Evolutionary conservation across 2,888 invertebrate species (phyloP), one percentile per base, ranked within the genome.

Genomic region (Hermodice carunculata): DNA sequence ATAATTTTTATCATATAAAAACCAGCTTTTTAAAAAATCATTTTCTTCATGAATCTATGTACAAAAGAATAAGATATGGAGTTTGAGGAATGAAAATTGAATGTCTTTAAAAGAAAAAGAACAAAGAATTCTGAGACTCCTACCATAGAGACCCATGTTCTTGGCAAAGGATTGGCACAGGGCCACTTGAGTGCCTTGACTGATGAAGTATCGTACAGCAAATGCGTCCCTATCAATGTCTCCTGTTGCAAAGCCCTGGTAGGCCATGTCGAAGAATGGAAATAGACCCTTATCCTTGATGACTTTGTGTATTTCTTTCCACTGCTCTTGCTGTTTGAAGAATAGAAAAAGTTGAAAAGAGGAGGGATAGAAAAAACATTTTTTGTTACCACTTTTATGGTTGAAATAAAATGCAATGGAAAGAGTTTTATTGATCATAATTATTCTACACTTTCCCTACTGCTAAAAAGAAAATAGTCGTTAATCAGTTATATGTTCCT

Each of bases 201-300:
- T 89, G 64, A 95, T 89, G 85, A 99, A 98, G 75, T 91, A 87
- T 49, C 97, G 90, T 0, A 98, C 92, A 28, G 97, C 95, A 81
- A 90, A 91, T 1, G 98, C 95, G 87, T 99, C 98, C 75, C 89
- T 91, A 81, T 92, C 91, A 4, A 94, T 91, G 85, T 92, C 91
- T 59, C 98, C 92, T 86, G 83, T 85, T 63, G 87, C 81, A 81
- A 86, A 86, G 22, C 86, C 87, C 67, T 98, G 98, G 88, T 98
- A 98, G 37, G 98, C 98, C 96, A 98, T 96, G 87, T 99, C 98
- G 85, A 98, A 96, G 89, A 92, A 98, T 31, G 96, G 94, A 83
- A 93, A 93, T 24, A 98, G 86, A 60, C 95, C 92, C 78, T 85
- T 80, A 65, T 81, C 77, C 81, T 87, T 96, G 67, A 97, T 90